A percentile compares a stretch with the other conserved stretches of the same genome.
Conservation (phyloP, 2,797 vertebrate genomes). For the Cyprinodon diabolis region DNA sequence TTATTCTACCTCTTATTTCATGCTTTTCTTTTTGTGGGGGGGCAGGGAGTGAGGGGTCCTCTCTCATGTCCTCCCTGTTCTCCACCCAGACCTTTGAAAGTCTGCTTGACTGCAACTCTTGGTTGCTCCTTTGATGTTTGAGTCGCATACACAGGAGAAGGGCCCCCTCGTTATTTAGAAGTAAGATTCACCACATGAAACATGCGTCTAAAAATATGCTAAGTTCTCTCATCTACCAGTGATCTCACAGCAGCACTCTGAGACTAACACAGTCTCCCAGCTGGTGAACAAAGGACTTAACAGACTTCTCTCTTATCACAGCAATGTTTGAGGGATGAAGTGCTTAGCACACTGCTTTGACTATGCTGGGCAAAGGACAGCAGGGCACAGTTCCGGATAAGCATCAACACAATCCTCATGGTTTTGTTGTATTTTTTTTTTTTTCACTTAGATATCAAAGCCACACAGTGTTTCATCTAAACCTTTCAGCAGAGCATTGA, state of each 20-base stretch:
- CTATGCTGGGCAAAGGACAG: conserved; percentile 24
- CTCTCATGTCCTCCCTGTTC: conserved; percentile 28
- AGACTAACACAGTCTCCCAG: conserved; percentile 43
- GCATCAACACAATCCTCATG: background rate
- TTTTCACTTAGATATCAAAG: conserved; percentile 25
- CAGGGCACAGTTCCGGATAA: conserved; percentile 17
- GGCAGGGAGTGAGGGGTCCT: background rate
- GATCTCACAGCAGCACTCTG: conserved; percentile 58
- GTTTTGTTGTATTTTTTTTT: conserved; percentile 11
- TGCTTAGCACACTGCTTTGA: conserved; percentile 50
- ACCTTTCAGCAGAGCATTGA: conserved; percentile 35
- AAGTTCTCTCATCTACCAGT: conserved; percentile 63
- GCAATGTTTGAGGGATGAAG: conserved; percentile 48
- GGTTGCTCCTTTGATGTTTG: conserved; percentile 61
- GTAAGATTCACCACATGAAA: conserved; percentile 62
- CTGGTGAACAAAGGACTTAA: conserved; percentile 52
- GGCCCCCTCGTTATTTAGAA: conserved; percentile 69
- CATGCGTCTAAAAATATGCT: conserved; percentile 67
- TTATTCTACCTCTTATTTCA: conserved; percentile 1
- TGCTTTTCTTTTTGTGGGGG: conserved; percentile 1
- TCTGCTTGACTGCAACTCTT: conserved; percentile 42
- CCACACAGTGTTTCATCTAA: conserved; percentile 33
- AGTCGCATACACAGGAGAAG: conserved; percentile 46
- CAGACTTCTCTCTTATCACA: conserved; percentile 39
- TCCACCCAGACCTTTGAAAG: conserved; percentile 49